Evolutionary conservation across 1,140 invertebrate species (phyloP).

Genomic region (Drosophila sproati): DNA sequence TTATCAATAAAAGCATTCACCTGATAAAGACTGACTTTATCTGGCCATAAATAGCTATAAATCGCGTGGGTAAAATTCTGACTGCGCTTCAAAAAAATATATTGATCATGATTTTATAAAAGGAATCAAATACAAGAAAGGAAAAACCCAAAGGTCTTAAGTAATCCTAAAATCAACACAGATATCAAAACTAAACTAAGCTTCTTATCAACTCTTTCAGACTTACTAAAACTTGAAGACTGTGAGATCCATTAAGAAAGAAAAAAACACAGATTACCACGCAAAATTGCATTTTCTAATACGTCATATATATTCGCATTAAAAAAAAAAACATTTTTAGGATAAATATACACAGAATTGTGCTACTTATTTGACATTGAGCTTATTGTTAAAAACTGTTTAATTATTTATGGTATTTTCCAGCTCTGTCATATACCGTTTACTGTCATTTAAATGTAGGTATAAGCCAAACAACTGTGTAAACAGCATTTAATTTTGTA

Average conservation of each 20-base stretch:
- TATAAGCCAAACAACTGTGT: neutral
- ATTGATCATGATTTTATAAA: no score
- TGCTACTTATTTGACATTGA: neutral
- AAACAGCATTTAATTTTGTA: neutral
- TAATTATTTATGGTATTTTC: neutral
- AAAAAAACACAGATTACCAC: no score
- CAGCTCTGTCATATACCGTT: neutral
- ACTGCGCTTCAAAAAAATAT: neutral
- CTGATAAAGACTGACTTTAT: slow-evolving; percentile 59
- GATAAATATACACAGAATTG: neutral
- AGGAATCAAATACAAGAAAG: neutral
- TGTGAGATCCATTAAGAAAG: no score
- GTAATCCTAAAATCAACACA: no score
- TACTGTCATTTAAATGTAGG: neutral
- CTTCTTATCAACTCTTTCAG: no score
- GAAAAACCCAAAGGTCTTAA: no score
- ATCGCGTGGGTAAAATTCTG: slow-evolving; percentile 7
- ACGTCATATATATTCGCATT: no score
- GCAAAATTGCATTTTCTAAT: no score
- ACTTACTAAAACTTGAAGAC: no score
- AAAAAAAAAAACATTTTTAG: no score
- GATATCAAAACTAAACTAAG: no score
- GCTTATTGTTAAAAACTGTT: neutral
- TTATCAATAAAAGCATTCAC: slow-evolving; percentile 62
- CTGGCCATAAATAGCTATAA: slow-evolving; percentile 38